A percentile compares a stretch with the other conserved stretches of the same genome.
These are phyloP conservation scores for Charanyca ferruginea DNA, from an alignment of 2,888 invertebrate species.

Conservation along the genomic window DNA sequence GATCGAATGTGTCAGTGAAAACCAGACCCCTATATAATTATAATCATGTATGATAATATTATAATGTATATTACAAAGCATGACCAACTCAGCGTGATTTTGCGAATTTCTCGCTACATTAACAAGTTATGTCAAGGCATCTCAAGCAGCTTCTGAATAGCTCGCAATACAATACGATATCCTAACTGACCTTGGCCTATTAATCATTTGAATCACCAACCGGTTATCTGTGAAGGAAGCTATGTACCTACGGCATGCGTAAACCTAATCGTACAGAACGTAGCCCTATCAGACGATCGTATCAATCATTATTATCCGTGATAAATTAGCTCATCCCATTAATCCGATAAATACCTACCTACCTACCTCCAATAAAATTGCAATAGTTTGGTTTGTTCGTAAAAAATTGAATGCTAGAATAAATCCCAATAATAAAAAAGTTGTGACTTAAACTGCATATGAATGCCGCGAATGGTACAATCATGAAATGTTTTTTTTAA, in stretches of 20 bases:
- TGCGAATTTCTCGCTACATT: conserved; percentile 35
- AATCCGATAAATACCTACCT: conserved; percentile 1
- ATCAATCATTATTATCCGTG: conserved; percentile 10
- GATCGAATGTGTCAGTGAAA: background rate
- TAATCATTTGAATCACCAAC: conserved; percentile 37
- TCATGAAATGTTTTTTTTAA: no score
- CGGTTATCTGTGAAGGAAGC: conserved; percentile 32
- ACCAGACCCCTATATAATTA: background rate
- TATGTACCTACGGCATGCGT: conserved; percentile 3
- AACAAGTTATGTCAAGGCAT: conserved; percentile 8
- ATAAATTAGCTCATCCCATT: conserved; percentile 16
- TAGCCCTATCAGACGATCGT: conserved; percentile 40
- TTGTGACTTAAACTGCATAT: no score
- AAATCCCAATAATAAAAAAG: no score
- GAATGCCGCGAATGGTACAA: no score
- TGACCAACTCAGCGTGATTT: conserved; percentile 17
- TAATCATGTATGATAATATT: conserved; percentile 13
- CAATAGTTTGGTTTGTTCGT: background rate
- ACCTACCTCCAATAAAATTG: background rate
- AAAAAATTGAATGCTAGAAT: background rate
- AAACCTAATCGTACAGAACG: conserved; percentile 22
- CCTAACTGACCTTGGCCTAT: conserved; percentile 33
- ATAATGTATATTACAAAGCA: no score
- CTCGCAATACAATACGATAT: conserved; percentile 16
- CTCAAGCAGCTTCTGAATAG: background rate